Evolutionary conservation across 2,113 vertebrate genomes (phyloP).

Genomic region (Nipponia nippon): DNA sequence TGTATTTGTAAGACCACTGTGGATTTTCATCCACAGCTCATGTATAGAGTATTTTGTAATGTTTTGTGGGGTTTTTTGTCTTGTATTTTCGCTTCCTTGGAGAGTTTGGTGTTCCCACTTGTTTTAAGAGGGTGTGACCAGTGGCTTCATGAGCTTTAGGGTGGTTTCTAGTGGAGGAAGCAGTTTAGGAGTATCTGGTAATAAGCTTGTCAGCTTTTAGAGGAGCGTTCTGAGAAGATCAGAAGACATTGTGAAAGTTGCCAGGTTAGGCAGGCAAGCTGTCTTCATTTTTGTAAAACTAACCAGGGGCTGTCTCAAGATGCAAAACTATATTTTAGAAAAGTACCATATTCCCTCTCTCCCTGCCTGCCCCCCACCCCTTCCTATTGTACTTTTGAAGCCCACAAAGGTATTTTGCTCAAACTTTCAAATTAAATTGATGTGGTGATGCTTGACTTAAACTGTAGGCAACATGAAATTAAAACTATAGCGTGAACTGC

Average conservation of each 20-base stretch:
- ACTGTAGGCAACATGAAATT: background rate
- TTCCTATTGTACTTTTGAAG: background rate
- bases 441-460: background rate
- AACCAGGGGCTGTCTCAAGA: background rate
- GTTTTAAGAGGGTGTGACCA: background rate
- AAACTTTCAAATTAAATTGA: background rate
- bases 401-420: background rate
- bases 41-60: background rate
- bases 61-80: background rate
- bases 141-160: background rate
- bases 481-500: background rate
- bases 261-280: background rate
- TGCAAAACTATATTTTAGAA: background rate
- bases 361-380: fast-evolving
- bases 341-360: background rate
- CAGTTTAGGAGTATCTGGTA: background rate
- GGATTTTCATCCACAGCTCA: background rate
- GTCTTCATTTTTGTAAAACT: background rate
- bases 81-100: background rate
- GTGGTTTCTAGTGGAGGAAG: background rate
- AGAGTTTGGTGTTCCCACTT: background rate
- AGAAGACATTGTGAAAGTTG: background rate
- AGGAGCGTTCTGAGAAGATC: background rate
- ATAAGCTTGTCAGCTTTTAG: background rate
- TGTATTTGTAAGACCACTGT: background rate